phyloP scores from a whole-genome alignment of 2,113 vertebrate genomes.

The Thermophis baileyi region DNA sequence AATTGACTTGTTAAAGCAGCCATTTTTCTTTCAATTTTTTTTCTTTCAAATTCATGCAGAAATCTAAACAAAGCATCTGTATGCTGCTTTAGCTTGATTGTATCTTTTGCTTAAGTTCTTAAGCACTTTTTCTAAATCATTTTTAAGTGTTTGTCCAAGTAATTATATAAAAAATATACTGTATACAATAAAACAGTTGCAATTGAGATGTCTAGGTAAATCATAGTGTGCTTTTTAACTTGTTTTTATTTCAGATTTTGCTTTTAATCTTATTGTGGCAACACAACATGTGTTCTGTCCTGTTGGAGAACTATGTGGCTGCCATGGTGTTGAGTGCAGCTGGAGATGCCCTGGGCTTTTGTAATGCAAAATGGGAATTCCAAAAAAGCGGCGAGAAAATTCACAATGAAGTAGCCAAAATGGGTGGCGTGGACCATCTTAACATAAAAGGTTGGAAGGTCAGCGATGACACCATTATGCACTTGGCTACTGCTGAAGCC shows the following conservation, averaged over 20 bases:
- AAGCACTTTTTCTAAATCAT: neutral
- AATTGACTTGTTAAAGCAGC: neutral
- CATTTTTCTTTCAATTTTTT: neutral
- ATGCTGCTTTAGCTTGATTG: neutral
- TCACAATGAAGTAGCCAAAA: constrained; percentile 66
- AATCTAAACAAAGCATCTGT: neutral
- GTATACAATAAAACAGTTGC: neutral
- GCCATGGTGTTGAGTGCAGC: constrained; percentile 75
- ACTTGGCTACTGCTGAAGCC: constrained; percentile 80
- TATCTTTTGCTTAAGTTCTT: neutral
- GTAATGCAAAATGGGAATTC: constrained; percentile 74
- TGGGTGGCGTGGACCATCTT: constrained; percentile 70
- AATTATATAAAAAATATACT: neutral
- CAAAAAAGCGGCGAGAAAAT: constrained; percentile 61
- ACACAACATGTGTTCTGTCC: constrained; percentile 23
- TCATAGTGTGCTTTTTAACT: neutral
- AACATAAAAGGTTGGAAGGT: constrained; percentile 65
- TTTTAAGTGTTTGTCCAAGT: neutral
- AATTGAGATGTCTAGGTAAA: neutral
- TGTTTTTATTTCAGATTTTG: neutral
- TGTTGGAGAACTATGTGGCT: constrained; percentile 70
- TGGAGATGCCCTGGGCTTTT: constrained; percentile 76
- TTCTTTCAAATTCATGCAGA: neutral
- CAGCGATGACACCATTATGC: constrained; percentile 84
- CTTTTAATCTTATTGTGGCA: neutral